Evolutionary conservation across 30 jellyfish, hydroid and myxozoan genomes (phyloP).

Genomic region (Sanderia malayensis): DNA sequence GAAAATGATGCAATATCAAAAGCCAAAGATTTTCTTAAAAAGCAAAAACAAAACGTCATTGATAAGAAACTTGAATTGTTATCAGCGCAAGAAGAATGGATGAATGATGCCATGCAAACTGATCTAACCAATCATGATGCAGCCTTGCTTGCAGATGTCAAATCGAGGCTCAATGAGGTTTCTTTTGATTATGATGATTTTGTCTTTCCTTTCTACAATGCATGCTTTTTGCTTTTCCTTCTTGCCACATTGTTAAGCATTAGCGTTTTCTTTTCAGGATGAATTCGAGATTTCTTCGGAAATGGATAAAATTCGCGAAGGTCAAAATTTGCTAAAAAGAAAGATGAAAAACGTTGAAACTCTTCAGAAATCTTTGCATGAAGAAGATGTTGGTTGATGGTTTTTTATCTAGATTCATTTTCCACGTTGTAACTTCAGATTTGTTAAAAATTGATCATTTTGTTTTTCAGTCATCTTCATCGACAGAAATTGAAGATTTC

Average conservation of each 20-base stretch:
- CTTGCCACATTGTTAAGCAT: neutral
- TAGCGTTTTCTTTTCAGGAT: slow-evolving; percentile 17
- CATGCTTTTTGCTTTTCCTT: too few relatives aligned
- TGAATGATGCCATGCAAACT: slow-evolving; percentile 36
- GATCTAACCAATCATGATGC: slow-evolving; percentile 45
- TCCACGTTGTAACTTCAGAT: too few relatives aligned
- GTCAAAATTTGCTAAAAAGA: slow-evolving; percentile 49
- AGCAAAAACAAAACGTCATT: slow-evolving; percentile 35
- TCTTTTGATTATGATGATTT: too few relatives aligned
- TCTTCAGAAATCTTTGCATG: slow-evolving; percentile 45
- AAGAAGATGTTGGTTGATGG: slow-evolving; percentile 15
- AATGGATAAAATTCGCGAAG: slow-evolving; percentile 53
- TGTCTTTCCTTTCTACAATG: too few relatives aligned
- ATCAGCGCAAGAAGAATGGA: slow-evolving; percentile 57
- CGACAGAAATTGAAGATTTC: slow-evolving; percentile 1
- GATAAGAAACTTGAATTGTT: slow-evolving; percentile 40
- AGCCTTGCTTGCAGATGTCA: slow-evolving; percentile 41
- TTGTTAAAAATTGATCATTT: too few relatives aligned
- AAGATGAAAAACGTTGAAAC: slow-evolving; percentile 30
- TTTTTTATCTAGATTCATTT: too few relatives aligned
- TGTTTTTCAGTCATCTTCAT: neutral
- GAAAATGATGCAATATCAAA: slow-evolving; percentile 56
- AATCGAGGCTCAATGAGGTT: slow-evolving; percentile 57
- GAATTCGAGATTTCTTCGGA: slow-evolving; percentile 53
- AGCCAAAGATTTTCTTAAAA: slow-evolving; percentile 55